These are phyloP conservation scores for Carettochelys insculpta DNA, from an alignment of 2,113 vertebrate genomes.

Conservation along the genomic window DNA sequence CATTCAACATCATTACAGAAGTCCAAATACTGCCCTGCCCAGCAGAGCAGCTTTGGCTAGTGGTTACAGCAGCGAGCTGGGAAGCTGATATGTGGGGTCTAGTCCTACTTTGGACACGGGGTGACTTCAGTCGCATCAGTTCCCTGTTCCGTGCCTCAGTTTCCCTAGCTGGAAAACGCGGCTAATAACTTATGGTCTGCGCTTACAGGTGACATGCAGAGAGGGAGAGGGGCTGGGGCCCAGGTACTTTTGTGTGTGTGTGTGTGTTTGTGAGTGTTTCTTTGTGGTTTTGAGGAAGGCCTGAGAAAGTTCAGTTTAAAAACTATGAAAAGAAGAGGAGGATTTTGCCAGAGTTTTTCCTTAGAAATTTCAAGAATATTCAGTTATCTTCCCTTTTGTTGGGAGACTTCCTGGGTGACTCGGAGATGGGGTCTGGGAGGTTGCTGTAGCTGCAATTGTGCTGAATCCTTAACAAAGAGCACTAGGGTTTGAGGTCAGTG, in stretches of 20 bases:
- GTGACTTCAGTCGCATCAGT: neutral
- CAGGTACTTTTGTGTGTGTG: too few species aligned
- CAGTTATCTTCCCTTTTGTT: neutral
- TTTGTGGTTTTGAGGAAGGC: neutral
- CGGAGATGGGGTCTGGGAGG: neutral
- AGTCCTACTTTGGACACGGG: neutral
- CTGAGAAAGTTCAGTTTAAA: neutral
- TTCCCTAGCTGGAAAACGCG: neutral
- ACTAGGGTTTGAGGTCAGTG: neutral
- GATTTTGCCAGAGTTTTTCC: neutral
- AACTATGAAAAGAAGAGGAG: neutral
- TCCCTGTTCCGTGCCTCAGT: accelerated
- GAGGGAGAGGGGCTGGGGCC: neutral
- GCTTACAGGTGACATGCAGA: neutral
- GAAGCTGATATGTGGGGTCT: neutral
- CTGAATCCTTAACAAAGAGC: neutral
- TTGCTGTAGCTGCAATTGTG: neutral
- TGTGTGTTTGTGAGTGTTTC: neutral
- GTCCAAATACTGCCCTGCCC: neutral
- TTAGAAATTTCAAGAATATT: neutral
- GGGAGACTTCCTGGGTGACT: neutral
- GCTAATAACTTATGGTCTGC: neutral
- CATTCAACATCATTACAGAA: neutral
- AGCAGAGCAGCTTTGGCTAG: neutral
- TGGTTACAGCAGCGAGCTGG: neutral